These are phyloP conservation scores for Periophthalmus magnuspinnatus DNA, from an alignment of 2,797 vertebrate species.

Conservation along the genomic window DNA sequence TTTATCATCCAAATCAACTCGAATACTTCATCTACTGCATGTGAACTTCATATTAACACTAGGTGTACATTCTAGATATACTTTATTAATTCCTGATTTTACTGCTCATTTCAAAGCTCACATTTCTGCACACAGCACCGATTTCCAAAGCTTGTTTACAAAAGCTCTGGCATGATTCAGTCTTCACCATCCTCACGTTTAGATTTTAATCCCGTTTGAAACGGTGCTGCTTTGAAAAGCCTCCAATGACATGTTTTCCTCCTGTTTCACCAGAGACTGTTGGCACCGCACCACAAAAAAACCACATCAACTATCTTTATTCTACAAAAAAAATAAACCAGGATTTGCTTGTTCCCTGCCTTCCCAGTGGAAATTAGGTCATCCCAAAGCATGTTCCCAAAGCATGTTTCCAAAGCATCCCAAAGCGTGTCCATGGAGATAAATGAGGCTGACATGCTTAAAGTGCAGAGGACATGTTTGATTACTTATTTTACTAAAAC, in stretches of 20 bases:
- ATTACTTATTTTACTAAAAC: too few relatives aligned
- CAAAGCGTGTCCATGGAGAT: not conserved
- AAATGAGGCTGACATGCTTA: not conserved
- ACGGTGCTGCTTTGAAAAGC: constrained; percentile 2
- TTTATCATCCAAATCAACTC: too few relatives aligned
- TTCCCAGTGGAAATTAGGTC: constrained; percentile 13
- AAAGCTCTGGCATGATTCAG: not conserved
- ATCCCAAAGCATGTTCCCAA: not conserved
- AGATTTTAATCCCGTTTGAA: constrained; percentile 5
- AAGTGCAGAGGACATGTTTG: not conserved
- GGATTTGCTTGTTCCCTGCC: constrained; percentile 2
- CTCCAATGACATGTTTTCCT: constrained; percentile 1
- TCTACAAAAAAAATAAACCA: not conserved
- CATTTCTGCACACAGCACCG: not conserved
- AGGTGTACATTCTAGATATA: too few relatives aligned
- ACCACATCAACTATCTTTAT: not conserved
- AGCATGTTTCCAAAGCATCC: too few relatives aligned
- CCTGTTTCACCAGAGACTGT: not conserved
- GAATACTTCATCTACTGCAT: too few relatives aligned
- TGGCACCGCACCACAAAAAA: not conserved
- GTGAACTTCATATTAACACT: too few relatives aligned
- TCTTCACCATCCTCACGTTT: not conserved
- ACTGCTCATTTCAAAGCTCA: too few relatives aligned
- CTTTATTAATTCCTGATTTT: too few relatives aligned
- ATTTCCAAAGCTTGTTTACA: not conserved